Conservation (phyloP, 2,888 invertebrate species). For the Lepidocyrtoides sp. region DNA sequence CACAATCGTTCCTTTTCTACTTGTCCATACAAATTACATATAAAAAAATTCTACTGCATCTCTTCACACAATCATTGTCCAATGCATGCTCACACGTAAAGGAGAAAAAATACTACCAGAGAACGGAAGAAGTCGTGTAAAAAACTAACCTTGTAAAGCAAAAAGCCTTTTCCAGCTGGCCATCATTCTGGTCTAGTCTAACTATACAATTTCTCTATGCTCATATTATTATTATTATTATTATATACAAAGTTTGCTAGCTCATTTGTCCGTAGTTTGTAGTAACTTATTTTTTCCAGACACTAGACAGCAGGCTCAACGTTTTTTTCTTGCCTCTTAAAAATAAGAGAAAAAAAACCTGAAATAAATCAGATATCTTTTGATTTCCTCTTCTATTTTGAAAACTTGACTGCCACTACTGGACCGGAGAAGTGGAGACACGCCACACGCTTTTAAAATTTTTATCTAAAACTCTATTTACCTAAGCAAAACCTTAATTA, state of each 20-base stretch:
- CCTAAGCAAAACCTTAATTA: background rate
- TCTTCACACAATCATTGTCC: background rate
- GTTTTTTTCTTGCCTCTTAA: background rate
- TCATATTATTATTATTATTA: no score
- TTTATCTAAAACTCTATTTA: background rate
- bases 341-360: constrained; percentile 50
- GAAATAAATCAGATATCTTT: constrained; percentile 78
- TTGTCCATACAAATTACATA: background rate
- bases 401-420: background rate
- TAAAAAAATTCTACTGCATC: background rate
- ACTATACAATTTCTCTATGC: background rate
- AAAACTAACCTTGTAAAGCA: background rate
- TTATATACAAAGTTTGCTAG: background rate
- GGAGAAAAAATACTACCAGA: background rate
- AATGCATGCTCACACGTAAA: background rate
- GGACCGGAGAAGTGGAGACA: background rate
- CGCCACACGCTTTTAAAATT: background rate
- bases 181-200: background rate
- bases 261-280: constrained; percentile 17
- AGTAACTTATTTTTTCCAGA: background rate
- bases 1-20: no score
- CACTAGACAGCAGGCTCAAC: constrained; percentile 6
- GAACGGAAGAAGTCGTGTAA: constrained; percentile 51
- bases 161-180: constrained; percentile 66
- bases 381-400: constrained; percentile 63